Evolutionary conservation across 2,888 invertebrate genomes (phyloP).

Genomic region (Psylliodes chrysocephalus): DNA sequence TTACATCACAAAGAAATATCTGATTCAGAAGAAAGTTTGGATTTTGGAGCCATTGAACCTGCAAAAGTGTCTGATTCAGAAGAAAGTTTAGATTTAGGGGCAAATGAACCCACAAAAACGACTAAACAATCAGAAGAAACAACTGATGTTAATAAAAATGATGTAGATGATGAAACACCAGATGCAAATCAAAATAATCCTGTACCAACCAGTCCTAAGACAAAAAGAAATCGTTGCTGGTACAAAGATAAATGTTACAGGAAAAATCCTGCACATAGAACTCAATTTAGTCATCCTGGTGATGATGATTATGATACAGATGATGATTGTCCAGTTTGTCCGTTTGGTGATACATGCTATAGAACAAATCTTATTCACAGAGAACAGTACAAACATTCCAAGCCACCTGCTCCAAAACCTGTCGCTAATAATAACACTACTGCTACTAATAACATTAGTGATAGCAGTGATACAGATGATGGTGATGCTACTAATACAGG

Average conservation of each 20-base stretch:
- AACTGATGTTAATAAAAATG: background rate
- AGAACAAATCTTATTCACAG: constrained; percentile 70
- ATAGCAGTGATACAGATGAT: background rate
- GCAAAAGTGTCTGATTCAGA: background rate
- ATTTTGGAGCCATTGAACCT: constrained; percentile 1
- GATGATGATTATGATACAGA: constrained; percentile 70
- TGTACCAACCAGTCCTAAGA: constrained; percentile 11
- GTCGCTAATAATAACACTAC: background rate
- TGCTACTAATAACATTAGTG: background rate
- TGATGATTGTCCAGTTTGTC: constrained; percentile 67
- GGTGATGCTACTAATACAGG: background rate
- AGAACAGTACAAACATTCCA: constrained; percentile 65
- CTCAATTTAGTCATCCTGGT: constrained; percentile 72
- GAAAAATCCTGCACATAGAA: constrained; percentile 70
- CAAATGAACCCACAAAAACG: background rate
- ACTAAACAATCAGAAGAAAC: background rate
- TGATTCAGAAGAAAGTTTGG: constrained; percentile 20
- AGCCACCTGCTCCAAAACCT: constrained; percentile 48
- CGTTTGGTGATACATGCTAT: constrained; percentile 69
- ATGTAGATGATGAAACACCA: background rate
- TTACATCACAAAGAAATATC: constrained; percentile 2
- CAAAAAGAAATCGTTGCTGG: constrained; percentile 69
- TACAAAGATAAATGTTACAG: constrained; percentile 75
- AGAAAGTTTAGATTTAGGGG: background rate
- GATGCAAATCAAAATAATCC: background rate